These are phyloP conservation scores for Zeugodacus cucurbitae DNA, from an alignment of 1,140 invertebrate genomes.

Conservation along the genomic window DNA sequence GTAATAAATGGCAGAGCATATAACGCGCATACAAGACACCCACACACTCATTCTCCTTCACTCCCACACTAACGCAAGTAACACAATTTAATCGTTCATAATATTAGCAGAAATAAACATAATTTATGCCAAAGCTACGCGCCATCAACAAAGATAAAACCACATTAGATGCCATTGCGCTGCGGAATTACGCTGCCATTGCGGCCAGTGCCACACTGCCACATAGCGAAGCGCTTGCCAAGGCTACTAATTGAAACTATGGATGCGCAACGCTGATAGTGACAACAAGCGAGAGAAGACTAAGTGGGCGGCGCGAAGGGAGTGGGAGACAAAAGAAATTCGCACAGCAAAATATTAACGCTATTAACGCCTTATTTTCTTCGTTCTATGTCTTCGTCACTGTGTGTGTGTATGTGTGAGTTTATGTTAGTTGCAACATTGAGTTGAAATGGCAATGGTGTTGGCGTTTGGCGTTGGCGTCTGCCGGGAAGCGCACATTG, in stretches of 20 bases:
- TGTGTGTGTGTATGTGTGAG: background rate
- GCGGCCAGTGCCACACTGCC: background rate
- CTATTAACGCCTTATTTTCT: slow-evolving; percentile 16
- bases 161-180: background rate
- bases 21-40: background rate
- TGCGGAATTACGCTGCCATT: background rate
- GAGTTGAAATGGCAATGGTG: background rate
- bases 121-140: slow-evolving; percentile 35
- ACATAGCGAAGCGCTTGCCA: background rate
- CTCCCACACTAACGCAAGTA: background rate
- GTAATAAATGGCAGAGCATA: background rate
- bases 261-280: background rate
- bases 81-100: background rate
- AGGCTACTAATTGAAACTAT: background rate
- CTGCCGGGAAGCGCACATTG: background rate
- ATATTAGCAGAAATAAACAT: slow-evolving; percentile 30
- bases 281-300: background rate
- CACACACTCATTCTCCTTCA: background rate
- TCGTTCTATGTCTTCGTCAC: background rate
- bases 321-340: background rate
- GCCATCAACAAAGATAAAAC: slow-evolving; percentile 22
- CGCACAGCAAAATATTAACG: background rate
- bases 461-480: too few relatives aligned
- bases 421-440: background rate
- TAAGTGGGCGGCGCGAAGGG: background rate